phyloP scores from a whole-genome alignment of 2,113 vertebrate species.

The Platysternon megacephalum region DNA sequence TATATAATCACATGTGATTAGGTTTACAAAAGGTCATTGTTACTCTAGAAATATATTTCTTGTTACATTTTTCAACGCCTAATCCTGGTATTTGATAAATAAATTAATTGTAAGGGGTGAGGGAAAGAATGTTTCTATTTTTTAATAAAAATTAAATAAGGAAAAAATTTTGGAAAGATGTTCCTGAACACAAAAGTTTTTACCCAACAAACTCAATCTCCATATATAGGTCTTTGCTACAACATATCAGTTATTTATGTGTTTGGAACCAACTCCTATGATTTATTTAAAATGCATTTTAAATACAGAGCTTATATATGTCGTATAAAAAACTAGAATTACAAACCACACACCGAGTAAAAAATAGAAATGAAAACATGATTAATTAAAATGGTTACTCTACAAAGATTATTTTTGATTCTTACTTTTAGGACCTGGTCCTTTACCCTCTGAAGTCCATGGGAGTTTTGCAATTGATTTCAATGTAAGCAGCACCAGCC shows the following conservation, averaged over 20 bases:
- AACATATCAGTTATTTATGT: rapidly evolving
- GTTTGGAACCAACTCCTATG: not conserved
- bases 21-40: conserved; percentile 38
- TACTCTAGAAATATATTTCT: conserved; percentile 4
- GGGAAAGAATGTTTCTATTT: not conserved
- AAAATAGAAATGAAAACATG: not conserved
- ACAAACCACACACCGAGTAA: not conserved
- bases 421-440: not conserved
- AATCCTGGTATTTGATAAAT: not conserved
- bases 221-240: not conserved
- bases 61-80: not conserved
- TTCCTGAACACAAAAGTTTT: rapidly evolving
- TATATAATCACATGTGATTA: conserved; percentile 1
- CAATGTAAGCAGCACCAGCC: not conserved
- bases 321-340: not conserved
- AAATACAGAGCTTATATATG: not conserved
- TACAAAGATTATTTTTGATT: not conserved
- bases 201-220: not conserved
- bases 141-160: not conserved
- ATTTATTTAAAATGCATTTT: not conserved
- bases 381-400: not conserved
- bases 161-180: not conserved
- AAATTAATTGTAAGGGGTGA: not conserved
- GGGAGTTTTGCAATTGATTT: not conserved
- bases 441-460: not conserved